Evolutionary conservation across 1,140 invertebrate species (phyloP), one percentile per base, ranked within the genome.

Genomic region (Holotrichia oblita): DNA sequence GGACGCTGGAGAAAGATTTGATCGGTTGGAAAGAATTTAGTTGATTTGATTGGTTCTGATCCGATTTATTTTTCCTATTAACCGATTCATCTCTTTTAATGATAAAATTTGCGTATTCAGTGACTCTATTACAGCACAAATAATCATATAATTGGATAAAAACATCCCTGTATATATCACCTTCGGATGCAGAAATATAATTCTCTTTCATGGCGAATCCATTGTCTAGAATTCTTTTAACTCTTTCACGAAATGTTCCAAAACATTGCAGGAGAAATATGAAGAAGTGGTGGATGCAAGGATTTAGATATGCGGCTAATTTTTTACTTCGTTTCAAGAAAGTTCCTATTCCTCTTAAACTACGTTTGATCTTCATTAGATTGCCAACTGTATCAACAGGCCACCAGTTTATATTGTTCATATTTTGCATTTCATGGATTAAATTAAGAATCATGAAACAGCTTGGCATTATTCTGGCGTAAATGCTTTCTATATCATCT

Each of bases 101-200:
- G 17, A 24, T 10, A 2, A 69, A 8, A 34, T 69, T 69, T 8
- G 27, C 48, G 22, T 27, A 69, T 22, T 34, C 61, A 3, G 61
- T 69, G 0, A 69, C 61, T 27, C 61, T 69, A 12, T n/a, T 69
- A 20, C 61, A 69, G 20, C n/a, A 69, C 7, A 69, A 34, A 69
- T 69, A 69, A 22, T 69, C 61, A 14, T 69, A 69, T 34, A 69
- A 27, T 27, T 69, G 61, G 7, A 24, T 69, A 1, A 69, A 69
- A 34, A 69, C 61, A 22, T 69, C 61, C 61, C 27, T 69, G 27
- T 69, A 69, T 27, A 69, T 69, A 69, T 69, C 61, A 14, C n/a
- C 61, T 69, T 69, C 61, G 3, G 61, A 69, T 10, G 61, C 10
- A 10, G 61, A 69, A 9, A 69, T 69, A 14, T 69, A 69, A 20